phyloP scores from a whole-genome alignment of 1,140 invertebrate genomes.

The Diorhabda elongata region DNA sequence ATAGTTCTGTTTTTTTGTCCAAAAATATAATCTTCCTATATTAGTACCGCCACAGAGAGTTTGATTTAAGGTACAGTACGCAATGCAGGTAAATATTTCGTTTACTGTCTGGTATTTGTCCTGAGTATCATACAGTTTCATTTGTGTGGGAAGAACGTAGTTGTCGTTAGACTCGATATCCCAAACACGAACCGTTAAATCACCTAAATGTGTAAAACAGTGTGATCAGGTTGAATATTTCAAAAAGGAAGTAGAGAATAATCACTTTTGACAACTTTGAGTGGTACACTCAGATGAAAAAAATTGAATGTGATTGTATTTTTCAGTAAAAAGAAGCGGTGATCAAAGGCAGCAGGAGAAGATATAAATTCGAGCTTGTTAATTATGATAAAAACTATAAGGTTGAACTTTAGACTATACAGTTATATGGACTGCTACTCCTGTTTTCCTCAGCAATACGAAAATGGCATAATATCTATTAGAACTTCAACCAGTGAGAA shows the following conservation, averaged over 20 bases:
- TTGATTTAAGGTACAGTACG: conserved; percentile 62
- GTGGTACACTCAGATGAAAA: neutral
- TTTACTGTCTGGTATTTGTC: conserved; percentile 42
- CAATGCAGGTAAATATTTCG: conserved; percentile 71
- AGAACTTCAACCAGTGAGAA: too few species aligned
- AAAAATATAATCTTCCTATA: conserved; percentile 84
- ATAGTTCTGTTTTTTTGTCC: conserved; percentile 58
- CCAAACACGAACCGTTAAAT: conserved; percentile 84
- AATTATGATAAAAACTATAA: too few species aligned
- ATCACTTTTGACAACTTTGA: neutral
- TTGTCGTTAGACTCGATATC: conserved; percentile 91
- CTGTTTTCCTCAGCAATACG: neutral
- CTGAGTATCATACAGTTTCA: conserved; percentile 39
- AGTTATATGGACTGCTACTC: neutral
- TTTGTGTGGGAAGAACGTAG: conserved; percentile 64
- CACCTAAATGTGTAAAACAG: conserved; percentile 48
- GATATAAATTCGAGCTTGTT: too few species aligned
- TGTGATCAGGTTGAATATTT: neutral
- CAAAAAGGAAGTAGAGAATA: neutral
- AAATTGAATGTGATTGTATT: too few species aligned
- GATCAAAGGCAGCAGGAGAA: too few species aligned
- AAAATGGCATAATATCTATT: neutral
- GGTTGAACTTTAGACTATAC: too few species aligned
- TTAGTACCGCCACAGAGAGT: conserved; percentile 87
- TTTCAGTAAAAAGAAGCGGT: too few species aligned